Evolutionary conservation across 2,113 vertebrate species (phyloP), one percentile per base, ranked within the genome.

Genomic region (Dicerorhinus sumatrensis): DNA sequence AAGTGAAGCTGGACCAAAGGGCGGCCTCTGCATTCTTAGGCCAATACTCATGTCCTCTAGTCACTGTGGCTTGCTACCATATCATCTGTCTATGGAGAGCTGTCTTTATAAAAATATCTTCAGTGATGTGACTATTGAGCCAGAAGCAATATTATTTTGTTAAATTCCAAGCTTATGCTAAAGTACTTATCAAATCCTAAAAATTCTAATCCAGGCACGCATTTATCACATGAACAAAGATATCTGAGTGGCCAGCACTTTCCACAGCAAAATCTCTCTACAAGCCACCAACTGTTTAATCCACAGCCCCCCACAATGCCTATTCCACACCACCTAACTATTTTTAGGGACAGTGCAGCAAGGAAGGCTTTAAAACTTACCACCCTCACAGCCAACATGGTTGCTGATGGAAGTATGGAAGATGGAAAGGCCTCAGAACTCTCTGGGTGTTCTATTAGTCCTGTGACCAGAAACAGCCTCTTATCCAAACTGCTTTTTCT

Each of bases 161-260:
- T 82, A n/a, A 54, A 69, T 63, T 51, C 48, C 58, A 87, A 1
- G 3, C 39, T 65, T 31, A 36, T 2, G 60, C 67, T 33, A 23
- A 62, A 90, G 42, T 33, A 23, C 31, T 80, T 46, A 88, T n/a
- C n/a, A 95, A 77, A 94, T 75, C 67, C 85, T 69, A 13, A 89
- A 83, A 46, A 31, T 69, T 81, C 81, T 76, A 48, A 96, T 29
- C 20, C 5, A 3, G 3, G 29, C 29, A 33, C 14, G 42, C 6
- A 70, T 46, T 42, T 31, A 31, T 62, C 36, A 76, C 39, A 76
- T 33, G 54, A 87, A 39, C 76, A 76, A 77, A 90, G 63, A 42
- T 12, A 21, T 54, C 31, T 80, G 51, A 46, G 36, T 33, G 70
- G 51, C 75, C 58, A 36, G 72, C 33, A 54, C 46, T n/a, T 67